Evolutionary conservation across 2,888 invertebrate genomes (phyloP), one percentile per base, ranked within the genome.

Genomic region (Meandrusa payeni): DNA sequence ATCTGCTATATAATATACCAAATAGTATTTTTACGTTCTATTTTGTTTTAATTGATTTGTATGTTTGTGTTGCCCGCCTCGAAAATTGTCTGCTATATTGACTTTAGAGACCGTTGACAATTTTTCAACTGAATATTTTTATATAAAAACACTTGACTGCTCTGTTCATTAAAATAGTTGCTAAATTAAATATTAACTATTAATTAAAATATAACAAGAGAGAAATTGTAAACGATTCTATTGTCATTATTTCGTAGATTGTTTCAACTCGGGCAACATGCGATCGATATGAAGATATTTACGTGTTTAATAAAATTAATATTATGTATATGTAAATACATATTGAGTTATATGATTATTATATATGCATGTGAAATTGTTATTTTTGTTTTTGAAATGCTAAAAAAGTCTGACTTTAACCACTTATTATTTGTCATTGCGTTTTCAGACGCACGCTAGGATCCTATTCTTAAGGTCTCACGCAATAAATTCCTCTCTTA

Each of bases 1-100:
- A 72, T 80, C 80, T 78, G 82, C 83, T 83, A 80, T 82, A 83
- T 83, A 72, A 73, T 80, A 78, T 85, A 86, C 87, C 87, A 87
- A 87, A 87, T 86, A 86, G 86, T 87, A 86, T 87, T 86, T 85
- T 86, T 86, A 86, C 76, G 80, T 82, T 86, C 75, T 83, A 77
- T 83, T 79, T 80, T 79, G 72, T 79, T 83, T 67, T 76, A 76
- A 73, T 72, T 61, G 67, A 75, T 80, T 76, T 77, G 76, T 79
- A 75, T 70, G 73, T 62, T 55, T 54, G 61, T 51, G 73, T 71
- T 69, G 68, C 57, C 60, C 55, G 44, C 40, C 41, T 34, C 41
- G 47, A 50, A 51, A 40, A 45, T 41, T 51, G 51, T 48, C 64
- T 51, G 57, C 43, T 7, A 20, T 37, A 26, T 41, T 41, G 41